Conservation (phyloP, 2,113 vertebrate genomes). For the Syrmaticus mikado region DNA sequence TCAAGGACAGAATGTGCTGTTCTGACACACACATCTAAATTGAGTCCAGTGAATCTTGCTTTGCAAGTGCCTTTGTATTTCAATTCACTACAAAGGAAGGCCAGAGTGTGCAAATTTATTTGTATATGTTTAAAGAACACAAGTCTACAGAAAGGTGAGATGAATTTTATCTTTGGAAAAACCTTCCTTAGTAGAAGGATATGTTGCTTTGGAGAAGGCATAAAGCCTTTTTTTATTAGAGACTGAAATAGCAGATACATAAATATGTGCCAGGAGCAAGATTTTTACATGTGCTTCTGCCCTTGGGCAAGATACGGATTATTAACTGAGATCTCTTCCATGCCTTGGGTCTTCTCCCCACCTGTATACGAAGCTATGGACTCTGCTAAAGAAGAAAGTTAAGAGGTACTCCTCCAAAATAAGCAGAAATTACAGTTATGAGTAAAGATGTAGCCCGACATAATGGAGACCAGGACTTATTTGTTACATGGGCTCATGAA, state of each 20-base stretch:
- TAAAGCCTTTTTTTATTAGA: neutral
- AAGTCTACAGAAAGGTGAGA: neutral
- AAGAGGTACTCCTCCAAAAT: neutral
- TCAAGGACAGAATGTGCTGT: neutral
- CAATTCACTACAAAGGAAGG: rapidly evolving
- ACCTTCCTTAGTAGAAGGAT: rapidly evolving
- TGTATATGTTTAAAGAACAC: neutral
- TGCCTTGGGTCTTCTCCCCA: neutral
- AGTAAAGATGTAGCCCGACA: neutral
- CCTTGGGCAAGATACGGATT: neutral
- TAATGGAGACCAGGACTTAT: neutral
- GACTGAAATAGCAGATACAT: neutral
- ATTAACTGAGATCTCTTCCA: neutral
- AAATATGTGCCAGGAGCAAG: rapidly evolving
- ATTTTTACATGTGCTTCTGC: neutral
- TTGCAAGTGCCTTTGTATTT: neutral
- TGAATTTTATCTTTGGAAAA: neutral
- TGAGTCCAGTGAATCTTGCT: neutral
- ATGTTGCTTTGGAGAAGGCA: neutral
- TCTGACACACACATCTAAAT: rapidly evolving
- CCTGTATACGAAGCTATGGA: neutral
- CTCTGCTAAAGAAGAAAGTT: neutral
- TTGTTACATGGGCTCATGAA: neutral
- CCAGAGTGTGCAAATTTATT: neutral
- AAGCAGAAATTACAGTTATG: neutral